These are phyloP conservation scores for Ormyrus thymus DNA, from an alignment of 2,888 invertebrate species.

Conservation along the genomic window DNA sequence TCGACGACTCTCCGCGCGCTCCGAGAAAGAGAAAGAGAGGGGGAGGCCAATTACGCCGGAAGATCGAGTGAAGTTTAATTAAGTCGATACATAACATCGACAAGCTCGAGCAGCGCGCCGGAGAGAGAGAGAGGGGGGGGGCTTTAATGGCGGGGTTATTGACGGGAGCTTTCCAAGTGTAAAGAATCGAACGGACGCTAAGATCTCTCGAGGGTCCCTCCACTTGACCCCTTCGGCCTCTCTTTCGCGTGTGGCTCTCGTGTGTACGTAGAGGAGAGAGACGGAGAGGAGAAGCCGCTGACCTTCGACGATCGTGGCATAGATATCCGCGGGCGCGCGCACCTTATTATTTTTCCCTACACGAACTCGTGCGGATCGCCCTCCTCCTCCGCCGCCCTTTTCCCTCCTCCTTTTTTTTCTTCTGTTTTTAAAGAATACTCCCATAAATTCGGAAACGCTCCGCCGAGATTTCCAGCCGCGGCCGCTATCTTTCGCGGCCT, in stretches of 20 bases:
- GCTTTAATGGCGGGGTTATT: conserved; percentile 32
- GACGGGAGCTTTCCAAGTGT: conserved; percentile 26
- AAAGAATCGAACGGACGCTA: conserved; percentile 33
- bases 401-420: not conserved
- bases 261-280: not conserved
- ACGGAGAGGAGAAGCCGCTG: conserved; percentile 46
- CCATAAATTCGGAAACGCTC: conserved; percentile 40
- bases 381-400: not conserved
- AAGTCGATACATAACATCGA: conserved; percentile 58
- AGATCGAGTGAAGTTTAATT: conserved; percentile 61
- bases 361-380: conserved; percentile 32
- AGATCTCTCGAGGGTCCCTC: not conserved
- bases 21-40: conserved; percentile 22
- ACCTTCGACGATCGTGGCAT: conserved; percentile 58
- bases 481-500: conserved; percentile 39
- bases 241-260: not conserved
- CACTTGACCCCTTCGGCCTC: conserved; percentile 33
- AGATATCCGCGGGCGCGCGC: conserved; percentile 55
- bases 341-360: conserved; percentile 57
- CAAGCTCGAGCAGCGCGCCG: conserved; percentile 1
- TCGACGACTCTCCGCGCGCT: not conserved
- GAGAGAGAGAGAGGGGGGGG: conserved; percentile 41
- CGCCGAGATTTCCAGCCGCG: conserved; percentile 43
- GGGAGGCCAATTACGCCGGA: conserved; percentile 55
- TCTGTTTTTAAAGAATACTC: conserved; percentile 32